Evolutionary conservation across 2,113 vertebrate genomes (phyloP).

Genomic region (Campylomormyrus numenius): DNA sequence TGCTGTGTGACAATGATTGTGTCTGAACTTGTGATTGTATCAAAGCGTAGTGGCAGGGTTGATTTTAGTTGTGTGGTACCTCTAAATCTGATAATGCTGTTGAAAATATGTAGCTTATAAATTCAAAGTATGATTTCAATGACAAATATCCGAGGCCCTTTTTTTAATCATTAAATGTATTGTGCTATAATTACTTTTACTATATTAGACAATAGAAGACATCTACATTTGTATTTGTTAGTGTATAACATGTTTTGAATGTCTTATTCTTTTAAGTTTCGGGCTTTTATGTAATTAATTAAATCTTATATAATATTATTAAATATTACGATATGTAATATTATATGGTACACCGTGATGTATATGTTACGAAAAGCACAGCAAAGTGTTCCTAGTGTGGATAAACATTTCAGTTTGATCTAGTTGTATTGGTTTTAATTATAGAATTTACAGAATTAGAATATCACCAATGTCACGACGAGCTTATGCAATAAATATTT

Average conservation of each 20-base stretch:
- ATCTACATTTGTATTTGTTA: background rate
- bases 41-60: background rate
- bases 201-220: background rate
- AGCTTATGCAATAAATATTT: background rate
- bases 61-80: background rate
- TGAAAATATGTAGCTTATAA: background rate
- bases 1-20: constrained; percentile 4
- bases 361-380: background rate
- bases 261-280: background rate
- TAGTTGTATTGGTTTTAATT: background rate
- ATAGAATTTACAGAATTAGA: background rate
- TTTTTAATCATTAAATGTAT: background rate
- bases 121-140: background rate
- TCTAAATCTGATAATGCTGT: background rate
- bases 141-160: background rate
- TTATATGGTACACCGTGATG: background rate
- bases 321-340: background rate
- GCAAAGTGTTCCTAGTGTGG: background rate
- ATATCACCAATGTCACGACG: background rate
- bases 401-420: background rate
- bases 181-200: background rate
- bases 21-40: constrained; percentile 10
- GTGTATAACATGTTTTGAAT: background rate
- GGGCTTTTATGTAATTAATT: background rate
- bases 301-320: background rate